These are phyloP conservation scores for Acanthopleura granulata DNA, from an alignment of 2,888 invertebrate species.

Conservation along the genomic window DNA sequence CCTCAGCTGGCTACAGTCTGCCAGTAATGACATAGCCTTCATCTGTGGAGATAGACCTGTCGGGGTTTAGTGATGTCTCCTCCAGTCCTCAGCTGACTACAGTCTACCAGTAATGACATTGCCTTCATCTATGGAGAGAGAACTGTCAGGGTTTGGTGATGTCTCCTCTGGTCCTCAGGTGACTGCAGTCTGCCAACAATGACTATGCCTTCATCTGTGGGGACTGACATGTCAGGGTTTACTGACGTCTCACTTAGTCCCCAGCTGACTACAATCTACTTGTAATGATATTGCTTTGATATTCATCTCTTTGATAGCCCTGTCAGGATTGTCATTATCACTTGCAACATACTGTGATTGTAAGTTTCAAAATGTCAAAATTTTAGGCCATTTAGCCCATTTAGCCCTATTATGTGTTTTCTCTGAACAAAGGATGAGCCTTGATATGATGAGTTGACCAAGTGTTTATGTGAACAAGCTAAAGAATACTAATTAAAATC, in stretches of 20 bases:
- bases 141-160: constrained; percentile 39
- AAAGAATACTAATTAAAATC: no score
- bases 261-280: background rate
- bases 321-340: constrained; percentile 28
- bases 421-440: no score
- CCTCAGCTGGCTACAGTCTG: background rate
- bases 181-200: background rate
- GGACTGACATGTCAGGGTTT: constrained; percentile 39
- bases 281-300: background rate
- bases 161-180: constrained; percentile 27
- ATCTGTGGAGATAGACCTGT: constrained; percentile 46
- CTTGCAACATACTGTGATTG: no score
- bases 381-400: no score
- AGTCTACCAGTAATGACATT: background rate
- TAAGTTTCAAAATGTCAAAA: no score
- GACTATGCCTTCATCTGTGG: no score
- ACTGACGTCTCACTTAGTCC: constrained; percentile 33
- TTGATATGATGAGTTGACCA: no score
- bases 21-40: no score
- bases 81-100: constrained; percentile 15
- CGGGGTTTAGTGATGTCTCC: constrained; percentile 37
- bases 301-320: constrained; percentile 33
- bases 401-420: no score
- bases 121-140: constrained; percentile 47
- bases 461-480: no score